Evolutionary conservation across 2,113 vertebrate species (phyloP).

Genomic region (Uria lomvia): DNA sequence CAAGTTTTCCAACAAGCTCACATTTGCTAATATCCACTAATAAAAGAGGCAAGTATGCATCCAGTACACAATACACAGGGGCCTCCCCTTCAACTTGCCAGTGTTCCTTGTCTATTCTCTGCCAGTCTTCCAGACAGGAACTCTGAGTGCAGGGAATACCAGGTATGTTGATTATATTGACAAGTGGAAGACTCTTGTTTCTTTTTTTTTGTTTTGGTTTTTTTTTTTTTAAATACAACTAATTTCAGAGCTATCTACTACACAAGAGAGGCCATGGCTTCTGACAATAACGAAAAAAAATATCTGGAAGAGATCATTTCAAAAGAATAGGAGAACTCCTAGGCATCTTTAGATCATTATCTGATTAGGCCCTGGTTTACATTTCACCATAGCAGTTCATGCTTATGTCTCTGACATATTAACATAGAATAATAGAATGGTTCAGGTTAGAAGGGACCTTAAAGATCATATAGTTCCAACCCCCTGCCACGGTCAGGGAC

Average conservation of each 20-base stretch:
- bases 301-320: not conserved
- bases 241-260: not conserved
- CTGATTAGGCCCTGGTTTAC: not conserved
- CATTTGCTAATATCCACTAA: fast-evolving
- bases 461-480: too few relatives aligned
- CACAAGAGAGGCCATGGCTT: not conserved
- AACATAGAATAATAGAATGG: not conserved
- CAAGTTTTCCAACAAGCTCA: not conserved
- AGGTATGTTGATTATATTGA: not conserved
- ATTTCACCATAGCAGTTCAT: not conserved
- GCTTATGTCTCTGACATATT: not conserved
- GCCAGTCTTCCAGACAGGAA: not conserved
- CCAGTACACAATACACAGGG: not conserved
- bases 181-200: not conserved
- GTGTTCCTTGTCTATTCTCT: fast-evolving
- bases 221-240: not conserved
- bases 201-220: not conserved
- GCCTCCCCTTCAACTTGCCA: not conserved
- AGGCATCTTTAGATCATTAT: not conserved
- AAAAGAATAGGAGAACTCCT: not conserved
- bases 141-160: not conserved
- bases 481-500: too few relatives aligned
- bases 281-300: not conserved
- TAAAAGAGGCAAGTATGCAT: not conserved
- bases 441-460: too few relatives aligned